phyloP scores from a whole-genome alignment of 1,140 invertebrate species.

The Cherax quadricarinatus region DNA sequence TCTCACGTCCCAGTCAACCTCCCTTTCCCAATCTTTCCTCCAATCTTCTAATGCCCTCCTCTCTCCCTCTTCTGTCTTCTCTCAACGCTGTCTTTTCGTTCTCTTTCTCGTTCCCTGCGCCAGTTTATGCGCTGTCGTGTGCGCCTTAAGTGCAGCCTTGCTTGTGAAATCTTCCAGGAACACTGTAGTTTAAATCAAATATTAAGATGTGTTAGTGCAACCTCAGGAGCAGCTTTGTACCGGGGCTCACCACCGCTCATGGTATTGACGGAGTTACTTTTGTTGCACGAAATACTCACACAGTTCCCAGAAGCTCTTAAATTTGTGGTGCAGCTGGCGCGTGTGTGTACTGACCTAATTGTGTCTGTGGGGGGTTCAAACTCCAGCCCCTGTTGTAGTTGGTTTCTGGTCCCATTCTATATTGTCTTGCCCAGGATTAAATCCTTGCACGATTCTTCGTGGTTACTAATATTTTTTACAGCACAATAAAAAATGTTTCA shows the following conservation, averaged over 20 bases:
- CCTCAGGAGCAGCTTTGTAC: neutral
- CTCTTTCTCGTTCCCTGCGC: too few relatives aligned
- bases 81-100: neutral
- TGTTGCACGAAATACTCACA: neutral
- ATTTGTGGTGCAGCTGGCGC: neutral
- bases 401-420: too few relatives aligned
- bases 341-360: too few relatives aligned
- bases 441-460: too few relatives aligned
- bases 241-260: neutral
- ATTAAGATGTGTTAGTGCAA: neutral
- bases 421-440: too few relatives aligned
- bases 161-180: neutral
- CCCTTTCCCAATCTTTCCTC: conserved; percentile 13
- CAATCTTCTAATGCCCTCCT: neutral
- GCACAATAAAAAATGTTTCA: too few relatives aligned
- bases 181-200: neutral
- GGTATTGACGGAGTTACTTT: neutral
- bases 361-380: too few relatives aligned
- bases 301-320: neutral
- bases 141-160: too few relatives aligned
- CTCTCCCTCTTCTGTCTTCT: neutral
- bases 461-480: too few relatives aligned
- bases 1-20: conserved; percentile 5
- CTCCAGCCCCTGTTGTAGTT: too few relatives aligned
- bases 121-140: too few relatives aligned